Evolutionary conservation across 2,797 vertebrate species (phyloP).

Genomic region (Cossypha niveicapilla): DNA sequence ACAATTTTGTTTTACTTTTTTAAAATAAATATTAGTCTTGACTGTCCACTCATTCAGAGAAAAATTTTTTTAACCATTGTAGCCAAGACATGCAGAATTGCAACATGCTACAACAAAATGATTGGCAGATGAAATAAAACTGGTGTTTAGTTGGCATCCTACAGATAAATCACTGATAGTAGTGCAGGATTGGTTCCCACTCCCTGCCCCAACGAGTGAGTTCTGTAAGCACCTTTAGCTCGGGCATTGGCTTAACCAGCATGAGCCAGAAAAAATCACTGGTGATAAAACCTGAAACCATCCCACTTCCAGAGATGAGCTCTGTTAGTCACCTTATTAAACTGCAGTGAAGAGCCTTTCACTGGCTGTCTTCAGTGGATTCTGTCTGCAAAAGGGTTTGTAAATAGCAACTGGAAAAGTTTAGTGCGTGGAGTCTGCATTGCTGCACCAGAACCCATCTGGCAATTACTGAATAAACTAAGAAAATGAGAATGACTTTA

Average conservation of each 20-base stretch:
- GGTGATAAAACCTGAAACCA: background rate
- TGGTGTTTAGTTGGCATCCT: constrained; percentile 63
- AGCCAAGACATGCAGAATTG: constrained; percentile 78
- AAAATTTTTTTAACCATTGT: constrained; percentile 70
- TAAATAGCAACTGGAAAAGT: constrained; percentile 44
- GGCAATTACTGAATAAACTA: constrained; percentile 53
- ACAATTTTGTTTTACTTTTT: constrained; percentile 90
- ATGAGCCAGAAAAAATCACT: background rate
- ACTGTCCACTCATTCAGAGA: constrained; percentile 76
- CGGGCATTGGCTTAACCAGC: background rate
- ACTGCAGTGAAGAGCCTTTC: background rate
- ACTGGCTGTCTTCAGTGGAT: background rate
- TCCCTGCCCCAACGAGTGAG: constrained; percentile 4
- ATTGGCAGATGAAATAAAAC: constrained; percentile 66
- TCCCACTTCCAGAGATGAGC: background rate
- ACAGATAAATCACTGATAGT: background rate
- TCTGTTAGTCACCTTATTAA: background rate
- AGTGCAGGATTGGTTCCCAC: constrained; percentile 35
- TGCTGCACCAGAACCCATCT: constrained; percentile 46
- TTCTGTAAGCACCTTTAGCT: constrained; percentile 61
- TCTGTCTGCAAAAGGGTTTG: constrained; percentile 6
- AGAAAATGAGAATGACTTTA: constrained; percentile 39
- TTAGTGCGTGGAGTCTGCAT: background rate
- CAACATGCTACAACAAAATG: constrained; percentile 75
- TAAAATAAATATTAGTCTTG: constrained; percentile 98